Percentiles rank a stretch among this genome's conserved stretches.
Evolutionary conservation across 1,140 invertebrate species (phyloP).

Genomic region (Drosophila azteca): DNA sequence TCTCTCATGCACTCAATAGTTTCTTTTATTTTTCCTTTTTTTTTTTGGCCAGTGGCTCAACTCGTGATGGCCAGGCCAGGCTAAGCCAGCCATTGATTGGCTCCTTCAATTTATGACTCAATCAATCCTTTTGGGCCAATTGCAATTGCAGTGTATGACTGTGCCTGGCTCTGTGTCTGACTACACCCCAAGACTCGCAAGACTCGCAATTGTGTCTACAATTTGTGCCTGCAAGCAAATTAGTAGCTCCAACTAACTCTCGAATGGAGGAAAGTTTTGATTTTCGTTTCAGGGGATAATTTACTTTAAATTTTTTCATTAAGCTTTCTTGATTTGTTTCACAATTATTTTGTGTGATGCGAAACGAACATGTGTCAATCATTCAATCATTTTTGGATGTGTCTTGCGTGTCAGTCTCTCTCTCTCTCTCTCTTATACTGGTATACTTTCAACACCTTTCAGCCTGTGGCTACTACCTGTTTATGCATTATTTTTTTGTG

Average conservation of each 20-base stretch:
- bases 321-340: constrained; percentile 21
- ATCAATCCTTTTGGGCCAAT: constrained; percentile 63
- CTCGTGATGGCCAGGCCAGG: constrained; percentile 50
- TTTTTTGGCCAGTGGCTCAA: constrained; percentile 41
- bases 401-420: constrained; percentile 31
- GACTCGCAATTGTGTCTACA: constrained; percentile 23
- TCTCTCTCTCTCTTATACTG: not conserved
- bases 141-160: constrained; percentile 41
- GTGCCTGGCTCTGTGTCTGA: constrained; percentile 28
- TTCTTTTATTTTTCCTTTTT: constrained; percentile 32
- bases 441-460: constrained; percentile 51
- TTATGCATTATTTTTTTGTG: not conserved
- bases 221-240: constrained; percentile 30
- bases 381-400: constrained; percentile 14
- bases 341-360: constrained; percentile 19
- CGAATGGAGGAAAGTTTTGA: constrained; percentile 14
- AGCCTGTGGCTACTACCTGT: constrained; percentile 9
- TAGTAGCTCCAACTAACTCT: constrained; percentile 33
- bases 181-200: constrained; percentile 63
- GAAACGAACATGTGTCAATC: constrained; percentile 46
- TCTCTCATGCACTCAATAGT: constrained; percentile 16
- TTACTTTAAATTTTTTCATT: constrained; percentile 41
- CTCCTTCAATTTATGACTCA: constrained; percentile 72
- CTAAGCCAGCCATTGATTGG: constrained; percentile 46
- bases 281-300: constrained; percentile 36